These are phyloP conservation scores for Leptonema lineaticorne DNA, from an alignment of 1,140 invertebrate genomes.

Conservation along the genomic window DNA sequence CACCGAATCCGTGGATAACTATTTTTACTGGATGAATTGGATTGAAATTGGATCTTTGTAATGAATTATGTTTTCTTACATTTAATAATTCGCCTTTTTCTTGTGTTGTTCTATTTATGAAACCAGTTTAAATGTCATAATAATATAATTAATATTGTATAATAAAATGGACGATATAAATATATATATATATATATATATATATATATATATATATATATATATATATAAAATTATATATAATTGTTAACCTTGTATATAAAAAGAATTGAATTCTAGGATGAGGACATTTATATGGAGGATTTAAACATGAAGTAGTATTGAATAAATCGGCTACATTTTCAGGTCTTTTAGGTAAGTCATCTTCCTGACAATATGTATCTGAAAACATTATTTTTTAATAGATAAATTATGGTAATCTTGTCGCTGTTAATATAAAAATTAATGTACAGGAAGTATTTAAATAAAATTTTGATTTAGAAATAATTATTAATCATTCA, in stretches of 20 bases:
- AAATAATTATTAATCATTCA: too few species aligned
- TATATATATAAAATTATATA: slow-evolving; percentile 1
- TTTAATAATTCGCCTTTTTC: slow-evolving; percentile 70
- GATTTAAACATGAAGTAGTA: slow-evolving; percentile 77
- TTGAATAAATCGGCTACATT: slow-evolving; percentile 71
- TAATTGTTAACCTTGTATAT: slow-evolving; percentile 71
- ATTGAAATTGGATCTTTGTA: slow-evolving; percentile 73
- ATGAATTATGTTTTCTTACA: slow-evolving; percentile 65
- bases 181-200: background rate
- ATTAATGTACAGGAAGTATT: too few species aligned
- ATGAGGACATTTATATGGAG: slow-evolving; percentile 77
- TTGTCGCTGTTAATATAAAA: too few species aligned
- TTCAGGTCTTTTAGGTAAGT: slow-evolving; percentile 53
- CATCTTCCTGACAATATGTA: slow-evolving; percentile 43
- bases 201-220: background rate
- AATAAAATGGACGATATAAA: background rate
- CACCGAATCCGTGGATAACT: slow-evolving; percentile 81
- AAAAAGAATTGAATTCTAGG: slow-evolving; percentile 79
- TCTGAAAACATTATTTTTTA: slow-evolving; percentile 38
- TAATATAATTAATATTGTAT: background rate
- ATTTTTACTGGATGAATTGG: slow-evolving; percentile 74
- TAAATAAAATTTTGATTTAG: too few species aligned
- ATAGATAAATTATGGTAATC: too few species aligned
- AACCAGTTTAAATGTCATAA: too few species aligned
- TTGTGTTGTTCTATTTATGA: slow-evolving; percentile 76